These are phyloP conservation scores for Suricata suricatta DNA, from an alignment of 2,113 vertebrate genomes.

Conservation along the genomic window DNA sequence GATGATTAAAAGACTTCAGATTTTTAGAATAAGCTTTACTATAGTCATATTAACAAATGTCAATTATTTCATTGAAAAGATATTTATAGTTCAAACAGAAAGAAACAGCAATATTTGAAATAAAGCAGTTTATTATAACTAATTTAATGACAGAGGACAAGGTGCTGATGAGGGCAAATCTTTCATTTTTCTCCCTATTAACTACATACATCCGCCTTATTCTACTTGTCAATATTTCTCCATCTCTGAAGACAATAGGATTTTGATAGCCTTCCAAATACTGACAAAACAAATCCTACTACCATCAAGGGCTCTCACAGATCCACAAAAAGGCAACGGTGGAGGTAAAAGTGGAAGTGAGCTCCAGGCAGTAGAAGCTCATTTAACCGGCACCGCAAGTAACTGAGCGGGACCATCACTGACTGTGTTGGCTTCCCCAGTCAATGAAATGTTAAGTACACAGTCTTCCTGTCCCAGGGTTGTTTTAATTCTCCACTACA, in stretches of 20 bases:
- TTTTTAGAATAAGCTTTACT: conserved; percentile 6
- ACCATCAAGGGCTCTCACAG: not conserved
- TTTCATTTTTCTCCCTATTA: not conserved
- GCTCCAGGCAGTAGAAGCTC: not conserved
- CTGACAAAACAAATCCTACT: not conserved
- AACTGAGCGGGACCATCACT: not conserved
- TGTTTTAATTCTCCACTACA: not conserved
- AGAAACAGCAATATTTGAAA: not conserved
- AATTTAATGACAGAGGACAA: not conserved
- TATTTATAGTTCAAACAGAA: conserved; percentile 27
- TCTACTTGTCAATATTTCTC: not conserved
- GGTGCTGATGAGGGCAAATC: not conserved
- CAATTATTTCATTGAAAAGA: not conserved
- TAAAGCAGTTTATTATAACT: not conserved
- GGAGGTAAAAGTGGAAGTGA: not conserved
- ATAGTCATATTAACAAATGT: not conserved
- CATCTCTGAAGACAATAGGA: not conserved
- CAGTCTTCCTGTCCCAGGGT: not conserved
- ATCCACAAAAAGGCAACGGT: not conserved
- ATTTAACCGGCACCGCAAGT: too few species aligned
- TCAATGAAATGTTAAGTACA: not conserved
- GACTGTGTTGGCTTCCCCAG: not conserved
- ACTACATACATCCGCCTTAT: not conserved
- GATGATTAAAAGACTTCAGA: not conserved
- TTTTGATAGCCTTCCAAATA: not conserved